Base-by-base conservation (phyloP, 2,113 vertebrate genomes). In the Hemiprocne comata region DNA sequence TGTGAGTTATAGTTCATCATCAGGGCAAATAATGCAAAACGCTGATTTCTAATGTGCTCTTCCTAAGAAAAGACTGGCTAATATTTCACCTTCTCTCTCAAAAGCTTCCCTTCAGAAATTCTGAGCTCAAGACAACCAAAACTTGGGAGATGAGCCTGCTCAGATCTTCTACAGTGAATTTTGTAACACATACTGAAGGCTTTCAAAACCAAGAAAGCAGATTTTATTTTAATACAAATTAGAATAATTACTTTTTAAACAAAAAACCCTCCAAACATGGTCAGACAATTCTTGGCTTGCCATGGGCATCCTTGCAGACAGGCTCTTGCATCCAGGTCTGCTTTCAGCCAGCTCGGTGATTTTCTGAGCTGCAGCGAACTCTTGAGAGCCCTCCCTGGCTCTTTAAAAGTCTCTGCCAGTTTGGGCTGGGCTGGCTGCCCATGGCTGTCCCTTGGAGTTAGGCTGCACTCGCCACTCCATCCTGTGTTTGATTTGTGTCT, bases 401-500 rank as follows among this genome's bases (percentile, higher is more conserved):
- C 48, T 51, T 29, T 38, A 31, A 57, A 93, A 1, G 5, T 53
- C 57, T 70, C 65, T 89, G 90, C 33, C 70, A 69, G 26, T 62
- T 76, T 62, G 9, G 42, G n/a, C 31, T 1, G 4, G 76, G 55
- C 24, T 6, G 2, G 17, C 31, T 66, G 80, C 55, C 75, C 46
- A 65, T 0, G 0, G 33, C 38, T 3, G 2, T 29, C 8, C 50
- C 54, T 69, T 3, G 0, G 44, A 80, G 36, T 73, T 28, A 53
- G 50, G 40, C 21, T 88, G 67, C 1, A 1, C 25, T 73, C 40
- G 33, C 16, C 2, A 2, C 46, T 86, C 31, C 24, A 10, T 26
- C 64, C 44, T 92, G 67, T 88, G 75, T 38, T 82, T 86, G 72
- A 76, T 64, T 88, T 65, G 18, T n/a, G 91, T 38, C 34, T 85